phyloP scores from a whole-genome alignment of 2,113 vertebrate species.

The Clarias macrocephalus region DNA sequence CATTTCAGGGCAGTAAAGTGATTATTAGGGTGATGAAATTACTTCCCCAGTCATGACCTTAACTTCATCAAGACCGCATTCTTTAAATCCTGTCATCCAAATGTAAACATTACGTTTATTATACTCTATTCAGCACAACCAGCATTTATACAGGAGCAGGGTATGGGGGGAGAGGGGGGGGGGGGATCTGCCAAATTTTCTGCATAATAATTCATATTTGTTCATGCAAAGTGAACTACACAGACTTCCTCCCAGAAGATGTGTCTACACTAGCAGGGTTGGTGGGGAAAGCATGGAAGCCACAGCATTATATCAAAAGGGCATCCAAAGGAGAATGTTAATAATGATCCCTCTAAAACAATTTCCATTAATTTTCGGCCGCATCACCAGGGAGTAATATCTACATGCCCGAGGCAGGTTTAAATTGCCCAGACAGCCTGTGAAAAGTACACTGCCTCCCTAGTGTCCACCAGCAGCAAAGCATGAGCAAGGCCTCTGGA shows the following conservation, averaged over 20 bases:
- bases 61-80: neutral
- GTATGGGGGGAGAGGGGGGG: neutral
- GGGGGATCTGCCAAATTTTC: constrained; percentile 58
- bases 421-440: constrained; percentile 78
- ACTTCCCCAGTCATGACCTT: neutral
- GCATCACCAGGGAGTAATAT: constrained; percentile 76
- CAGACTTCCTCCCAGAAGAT: constrained; percentile 50
- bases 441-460: constrained; percentile 70
- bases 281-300: constrained; percentile 55
- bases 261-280: constrained; percentile 67
- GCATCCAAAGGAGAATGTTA: constrained; percentile 80
- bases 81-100: constrained; percentile 13
- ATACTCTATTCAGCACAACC: constrained; percentile 29
- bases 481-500: constrained; percentile 63
- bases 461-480: constrained; percentile 69
- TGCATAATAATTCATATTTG: constrained; percentile 66
- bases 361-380: constrained; percentile 81
- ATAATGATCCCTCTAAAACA: constrained; percentile 81
- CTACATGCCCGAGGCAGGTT: constrained; percentile 78
- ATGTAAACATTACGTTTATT: constrained; percentile 28
- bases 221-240: constrained; percentile 32
- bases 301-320: constrained; percentile 72
- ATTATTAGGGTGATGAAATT: constrained; percentile 16
- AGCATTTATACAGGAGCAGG: neutral
- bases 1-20: constrained; percentile 54